Base-by-base conservation (phyloP, 2,888 invertebrate species). In the Cacoxenus indagator region DNA sequence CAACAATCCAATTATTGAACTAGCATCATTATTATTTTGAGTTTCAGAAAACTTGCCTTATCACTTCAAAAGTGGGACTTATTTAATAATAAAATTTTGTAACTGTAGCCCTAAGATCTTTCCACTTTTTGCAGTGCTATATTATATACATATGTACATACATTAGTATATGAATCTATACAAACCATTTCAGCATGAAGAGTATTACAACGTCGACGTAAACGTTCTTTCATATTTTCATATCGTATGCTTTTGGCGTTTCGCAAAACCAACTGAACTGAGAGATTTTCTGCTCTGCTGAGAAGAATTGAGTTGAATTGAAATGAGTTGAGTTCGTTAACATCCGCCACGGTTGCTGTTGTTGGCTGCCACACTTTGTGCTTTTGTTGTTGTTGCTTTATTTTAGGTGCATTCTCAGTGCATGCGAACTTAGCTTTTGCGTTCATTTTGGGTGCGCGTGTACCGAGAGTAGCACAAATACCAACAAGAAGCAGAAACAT, bases 251-350 rank as follows among this genome's bases (percentile, higher is more conserved):
- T n/a, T 57, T 51, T 19, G 51, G 51, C 55, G 27, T 55, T 55
- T 55, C 27, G 55, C 55, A 11, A 26, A 55, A 17, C 55, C 55
- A 55, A 27, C 26, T 55, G 1, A 43, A n/a, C n/a, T n/a, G n/a
- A n/a, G n/a, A n/a, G n/a, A n/a, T n/a, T n/a, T n/a, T n/a, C 11
- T n/a, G 45, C 37, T 37, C 45, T n/a, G 45, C 45, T 43, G 45
- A 43, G 45, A n/a, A 11, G 45, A 43, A n/a, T 43, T 19, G 31
- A 8, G 22, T 31, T 22, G 31, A 17, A 9, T 24, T 31, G 31
- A 29, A n/a, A 27, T 17, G 61, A 45, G 61, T 62, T 14, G 61
- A 17, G 61, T 62, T 62, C 61, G 61, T 62, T 62, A 43, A 62
- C 61, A 62, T 62, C 43, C 43, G 29, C 19, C 29, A 31, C 37